Conservation (phyloP, 1,140 invertebrate genomes). For the Pseudomyrmex flavicornis region DNA sequence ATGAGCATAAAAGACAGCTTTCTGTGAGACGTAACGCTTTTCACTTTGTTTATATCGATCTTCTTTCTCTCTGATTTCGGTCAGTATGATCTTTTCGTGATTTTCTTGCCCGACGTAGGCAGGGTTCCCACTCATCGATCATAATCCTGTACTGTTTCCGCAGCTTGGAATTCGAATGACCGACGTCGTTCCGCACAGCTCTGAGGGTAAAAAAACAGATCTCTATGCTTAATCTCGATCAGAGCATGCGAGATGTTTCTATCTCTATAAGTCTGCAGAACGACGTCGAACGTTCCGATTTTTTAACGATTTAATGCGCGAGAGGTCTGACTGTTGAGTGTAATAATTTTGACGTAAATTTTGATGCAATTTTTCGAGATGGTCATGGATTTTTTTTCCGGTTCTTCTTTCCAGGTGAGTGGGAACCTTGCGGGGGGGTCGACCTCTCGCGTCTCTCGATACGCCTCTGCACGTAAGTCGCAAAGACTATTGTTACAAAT, state of each 20-base stretch:
- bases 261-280: not conserved
- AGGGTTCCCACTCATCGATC: slow-evolving; percentile 84
- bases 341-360: slow-evolving; percentile 62
- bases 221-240: not conserved
- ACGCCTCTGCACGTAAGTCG: slow-evolving; percentile 84
- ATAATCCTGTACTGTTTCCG: slow-evolving; percentile 16
- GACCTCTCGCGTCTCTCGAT: slow-evolving; percentile 82
- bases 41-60: slow-evolving; percentile 50
- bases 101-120: slow-evolving; percentile 57
- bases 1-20: slow-evolving; percentile 57
- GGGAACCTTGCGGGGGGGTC: slow-evolving; percentile 84
- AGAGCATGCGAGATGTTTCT: not conserved
- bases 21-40: slow-evolving; percentile 64
- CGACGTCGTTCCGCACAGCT: not conserved
- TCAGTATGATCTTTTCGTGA: slow-evolving; percentile 29
- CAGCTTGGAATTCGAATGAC: slow-evolving; percentile 9
- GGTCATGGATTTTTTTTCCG: slow-evolving; percentile 83
- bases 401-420: slow-evolving; percentile 85
- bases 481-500: slow-evolving; percentile 76
- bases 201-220: not conserved
- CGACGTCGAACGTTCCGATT: slow-evolving; percentile 9
- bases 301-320: not conserved
- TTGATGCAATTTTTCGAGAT: slow-evolving; percentile 67
- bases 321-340: slow-evolving; percentile 26
- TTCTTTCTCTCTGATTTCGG: not conserved